A percentile compares a stretch with the other conserved stretches of the same genome.
These are phyloP conservation scores for Lasioglossum albipes DNA, from an alignment of 1,140 invertebrate species.

Conservation along the genomic window DNA sequence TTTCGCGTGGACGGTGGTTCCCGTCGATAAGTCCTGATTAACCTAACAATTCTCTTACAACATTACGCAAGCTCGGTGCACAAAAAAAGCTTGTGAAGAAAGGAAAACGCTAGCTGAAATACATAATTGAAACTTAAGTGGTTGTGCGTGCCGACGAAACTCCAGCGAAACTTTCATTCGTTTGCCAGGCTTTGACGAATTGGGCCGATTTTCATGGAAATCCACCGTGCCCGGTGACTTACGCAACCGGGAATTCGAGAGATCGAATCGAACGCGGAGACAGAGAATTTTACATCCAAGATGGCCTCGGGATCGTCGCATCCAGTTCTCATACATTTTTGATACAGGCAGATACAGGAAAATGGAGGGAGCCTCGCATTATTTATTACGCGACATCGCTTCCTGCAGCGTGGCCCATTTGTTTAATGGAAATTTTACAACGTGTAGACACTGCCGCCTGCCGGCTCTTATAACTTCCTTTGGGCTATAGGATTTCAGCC, in stretches of 20 bases:
- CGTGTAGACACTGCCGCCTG: not conserved
- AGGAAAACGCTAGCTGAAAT: too few species aligned
- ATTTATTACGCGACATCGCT: not conserved
- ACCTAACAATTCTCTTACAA: not conserved
- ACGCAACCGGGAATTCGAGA: not conserved
- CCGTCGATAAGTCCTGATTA: not conserved
- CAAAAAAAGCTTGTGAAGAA: too few species aligned
- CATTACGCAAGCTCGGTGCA: too few species aligned
- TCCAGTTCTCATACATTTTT: not conserved
- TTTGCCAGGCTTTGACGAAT: slow-evolving; percentile 6
- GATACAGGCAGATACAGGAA: slow-evolving; percentile 1
- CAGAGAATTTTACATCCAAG: not conserved
- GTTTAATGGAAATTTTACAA: too few species aligned
- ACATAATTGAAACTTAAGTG: slow-evolving; percentile 26
- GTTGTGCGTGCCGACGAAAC: not conserved
- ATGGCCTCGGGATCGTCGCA: not conserved
- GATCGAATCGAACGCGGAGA: not conserved
- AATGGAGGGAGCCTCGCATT: not conserved
- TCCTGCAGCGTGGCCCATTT: too few species aligned
- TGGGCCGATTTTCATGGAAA: not conserved
- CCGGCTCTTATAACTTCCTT: not conserved
- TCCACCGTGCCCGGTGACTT: not conserved
- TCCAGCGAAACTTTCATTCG: not conserved
- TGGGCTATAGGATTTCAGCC: too few species aligned
- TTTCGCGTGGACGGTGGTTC: not conserved